phyloP scores from a whole-genome alignment of 1,140 invertebrate species.

The Pseudomyrmex gracilis region DNA sequence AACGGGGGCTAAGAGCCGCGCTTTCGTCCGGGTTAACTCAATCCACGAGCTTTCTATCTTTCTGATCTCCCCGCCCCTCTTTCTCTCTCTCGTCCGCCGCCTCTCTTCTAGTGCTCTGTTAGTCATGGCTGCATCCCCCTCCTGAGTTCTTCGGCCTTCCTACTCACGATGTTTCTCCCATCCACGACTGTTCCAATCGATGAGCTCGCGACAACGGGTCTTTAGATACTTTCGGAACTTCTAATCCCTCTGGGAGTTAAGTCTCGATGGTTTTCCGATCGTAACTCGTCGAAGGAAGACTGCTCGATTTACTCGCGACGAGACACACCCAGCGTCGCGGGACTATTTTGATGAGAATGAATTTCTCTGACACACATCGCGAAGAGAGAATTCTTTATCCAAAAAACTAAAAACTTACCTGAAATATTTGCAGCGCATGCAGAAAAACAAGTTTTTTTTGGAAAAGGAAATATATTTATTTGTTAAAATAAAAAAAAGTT shows the following conservation, averaged over 20 bases:
- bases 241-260: slow-evolving; percentile 31
- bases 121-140: slow-evolving; percentile 15
- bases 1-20: slow-evolving; percentile 84
- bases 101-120: slow-evolving; percentile 18
- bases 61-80: slow-evolving; percentile 54
- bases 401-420: no score
- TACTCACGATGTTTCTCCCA: slow-evolving; percentile 55
- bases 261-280: slow-evolving; percentile 57
- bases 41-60: slow-evolving; percentile 77
- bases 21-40: slow-evolving; percentile 84
- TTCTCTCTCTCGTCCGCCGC: slow-evolving; percentile 16
- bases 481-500: background rate
- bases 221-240: slow-evolving; percentile 75
- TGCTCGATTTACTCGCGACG: slow-evolving; percentile 53
- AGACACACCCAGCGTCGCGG: slow-evolving; percentile 16
- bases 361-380: background rate
- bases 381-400: no score
- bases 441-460: no score
- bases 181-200: slow-evolving; percentile 83
- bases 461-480: background rate
- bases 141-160: slow-evolving; percentile 23
- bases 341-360: slow-evolving; percentile 17
- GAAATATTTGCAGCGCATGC: no score
- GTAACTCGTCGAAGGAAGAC: slow-evolving; percentile 29
- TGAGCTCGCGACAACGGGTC: slow-evolving; percentile 77